Evolutionary conservation across 1,140 invertebrate genomes (phyloP), one percentile per base, ranked within the genome.

Genomic region (Anoplophora glabripennis): DNA sequence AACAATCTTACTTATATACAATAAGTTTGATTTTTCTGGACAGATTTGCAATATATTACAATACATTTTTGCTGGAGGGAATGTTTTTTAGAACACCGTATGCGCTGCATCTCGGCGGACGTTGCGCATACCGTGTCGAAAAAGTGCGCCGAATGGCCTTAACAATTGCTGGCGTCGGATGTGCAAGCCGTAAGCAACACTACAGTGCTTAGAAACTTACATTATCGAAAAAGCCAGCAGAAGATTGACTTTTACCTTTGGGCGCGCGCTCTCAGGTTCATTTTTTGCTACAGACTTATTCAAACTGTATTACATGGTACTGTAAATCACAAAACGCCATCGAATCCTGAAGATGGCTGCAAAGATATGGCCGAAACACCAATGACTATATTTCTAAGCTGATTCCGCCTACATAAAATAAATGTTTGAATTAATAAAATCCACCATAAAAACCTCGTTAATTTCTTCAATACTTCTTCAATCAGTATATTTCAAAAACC

Each of bases 11-110:
- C 61, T 67, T 73, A 75, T 75, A 67, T 74, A 76, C 72, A 74
- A 73, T 74, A 74, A 75, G 68, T 76, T 74, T 76, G 72, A 76
- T 74, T 75, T 66, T 65, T 71, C 64, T 76, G 74, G 74, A 76
- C 74, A 76, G 74, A 75, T 70, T 75, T 72, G 68, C 68, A 69
- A 70, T 74, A 73, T 76, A 75, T 71, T 75, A 74, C 68, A 74
- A 72, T 75, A 74, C 71, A 75, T 63, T n/a, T n/a, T 71, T 72
- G 72, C 70, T 74, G 74, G 74, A 76, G 74, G 74, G 74, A 76
- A 76, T 76, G 69, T 65, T 63, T 68, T 61, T 38, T 53, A 33
- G 52, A 48, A 45, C 55, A 60, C 58, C 42, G 44, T 66, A 58
- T 61, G 52, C 28, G 44, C 18, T n/a, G 12, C 42, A 35, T 36